phyloP scores from a whole-genome alignment of 2,888 invertebrate species.

The Drosophila stalkeri region DNA sequence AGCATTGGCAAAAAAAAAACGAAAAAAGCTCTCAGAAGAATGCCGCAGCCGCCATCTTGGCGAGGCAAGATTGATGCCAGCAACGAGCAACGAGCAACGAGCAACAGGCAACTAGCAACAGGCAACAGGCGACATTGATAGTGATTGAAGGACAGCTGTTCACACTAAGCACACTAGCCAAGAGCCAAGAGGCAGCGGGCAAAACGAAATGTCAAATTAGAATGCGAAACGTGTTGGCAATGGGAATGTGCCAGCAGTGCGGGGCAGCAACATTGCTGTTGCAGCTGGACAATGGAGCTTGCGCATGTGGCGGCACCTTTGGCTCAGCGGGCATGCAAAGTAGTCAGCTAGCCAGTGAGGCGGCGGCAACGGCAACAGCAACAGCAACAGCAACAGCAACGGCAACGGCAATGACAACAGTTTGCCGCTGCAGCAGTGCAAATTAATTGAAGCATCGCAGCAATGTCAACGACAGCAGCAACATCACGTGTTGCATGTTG shows the following conservation, averaged over 20 bases:
- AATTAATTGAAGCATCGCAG: slow-evolving; percentile 81
- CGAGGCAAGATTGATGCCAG: slow-evolving; percentile 71
- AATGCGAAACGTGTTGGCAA: slow-evolving; percentile 82
- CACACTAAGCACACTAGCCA: slow-evolving; percentile 63
- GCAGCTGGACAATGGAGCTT: slow-evolving; percentile 69
- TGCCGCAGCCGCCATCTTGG: slow-evolving; percentile 65
- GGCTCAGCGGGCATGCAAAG: slow-evolving; percentile 74
- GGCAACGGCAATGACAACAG: slow-evolving; percentile 4
- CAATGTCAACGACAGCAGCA: slow-evolving; percentile 78
- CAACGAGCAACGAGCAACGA: slow-evolving; percentile 42
- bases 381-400: slow-evolving; percentile 32
- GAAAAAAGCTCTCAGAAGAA: slow-evolving; percentile 54
- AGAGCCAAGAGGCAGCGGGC: slow-evolving; percentile 36
- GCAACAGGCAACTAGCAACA: slow-evolving; percentile 38
- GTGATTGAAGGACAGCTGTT: slow-evolving; percentile 82
- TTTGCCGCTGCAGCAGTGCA: slow-evolving; percentile 64
- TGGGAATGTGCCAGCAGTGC: slow-evolving; percentile 47
- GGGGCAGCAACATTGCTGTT: slow-evolving; percentile 9
- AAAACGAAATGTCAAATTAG: slow-evolving; percentile 81
- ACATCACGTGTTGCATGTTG: slow-evolving; percentile 82
- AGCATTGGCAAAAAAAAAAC: slow-evolving; percentile 56
- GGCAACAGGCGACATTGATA: slow-evolving; percentile 68
- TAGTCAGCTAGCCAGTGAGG: slow-evolving; percentile 36
- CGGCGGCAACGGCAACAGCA: slow-evolving; percentile 40
- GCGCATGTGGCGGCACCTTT: slow-evolving; percentile 78